phyloP scores from a whole-genome alignment of 2,888 invertebrate genomes.

The Cephalotes varians region DNA sequence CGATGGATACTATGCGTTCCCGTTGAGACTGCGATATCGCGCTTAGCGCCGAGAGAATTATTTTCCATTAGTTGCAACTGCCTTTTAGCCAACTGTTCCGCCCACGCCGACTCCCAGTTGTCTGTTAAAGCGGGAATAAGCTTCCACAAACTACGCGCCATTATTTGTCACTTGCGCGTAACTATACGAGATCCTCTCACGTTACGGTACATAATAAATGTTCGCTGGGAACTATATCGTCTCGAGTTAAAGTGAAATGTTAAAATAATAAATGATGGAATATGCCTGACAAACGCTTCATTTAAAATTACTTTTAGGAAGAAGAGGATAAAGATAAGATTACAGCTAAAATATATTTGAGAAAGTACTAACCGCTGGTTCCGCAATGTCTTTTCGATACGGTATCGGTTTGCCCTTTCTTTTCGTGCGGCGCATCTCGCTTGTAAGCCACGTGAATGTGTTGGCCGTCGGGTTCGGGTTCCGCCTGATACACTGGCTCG shows the following conservation, averaged over 20 bases:
- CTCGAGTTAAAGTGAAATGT: slow-evolving; percentile 41
- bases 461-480: slow-evolving; percentile 85
- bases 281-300: background rate
- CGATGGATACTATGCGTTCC: slow-evolving; percentile 91
- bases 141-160: slow-evolving; percentile 48
- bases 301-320: slow-evolving; percentile 1
- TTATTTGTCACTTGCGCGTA: slow-evolving; percentile 49
- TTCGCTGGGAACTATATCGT: background rate
- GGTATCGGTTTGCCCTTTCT: slow-evolving; percentile 28
- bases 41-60: slow-evolving; percentile 70
- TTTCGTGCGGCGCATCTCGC: slow-evolving; percentile 73
- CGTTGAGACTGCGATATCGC: slow-evolving; percentile 81
- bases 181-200: slow-evolving; percentile 48
- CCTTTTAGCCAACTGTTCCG: slow-evolving; percentile 85
- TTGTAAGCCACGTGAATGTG: slow-evolving; percentile 88
- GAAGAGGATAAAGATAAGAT: background rate
- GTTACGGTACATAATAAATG: slow-evolving; percentile 49
- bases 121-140: slow-evolving; percentile 68
- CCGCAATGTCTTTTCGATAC: slow-evolving; percentile 73
- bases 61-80: slow-evolving; percentile 77
- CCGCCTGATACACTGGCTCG: slow-evolving; percentile 87
- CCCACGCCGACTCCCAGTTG: slow-evolving; percentile 81
- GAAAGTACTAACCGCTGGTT: slow-evolving; percentile 74
- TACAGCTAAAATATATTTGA: background rate
- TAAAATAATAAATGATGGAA: slow-evolving; percentile 28